phyloP scores from a whole-genome alignment of 2,113 vertebrate species.

The Zapus hudsonius region DNA sequence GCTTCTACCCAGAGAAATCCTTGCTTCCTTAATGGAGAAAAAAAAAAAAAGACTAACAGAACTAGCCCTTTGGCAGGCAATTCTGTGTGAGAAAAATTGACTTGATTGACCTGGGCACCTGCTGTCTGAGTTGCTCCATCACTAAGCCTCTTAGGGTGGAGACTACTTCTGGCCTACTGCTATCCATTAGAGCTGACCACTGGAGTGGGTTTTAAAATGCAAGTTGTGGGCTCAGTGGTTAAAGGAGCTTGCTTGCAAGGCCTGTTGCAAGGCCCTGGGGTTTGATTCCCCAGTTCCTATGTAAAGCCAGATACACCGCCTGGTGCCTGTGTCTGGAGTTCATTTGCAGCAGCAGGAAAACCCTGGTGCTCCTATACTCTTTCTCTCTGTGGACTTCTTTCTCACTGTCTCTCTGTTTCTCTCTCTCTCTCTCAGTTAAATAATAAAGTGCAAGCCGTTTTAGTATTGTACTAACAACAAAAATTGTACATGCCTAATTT shows the following conservation, averaged over 20 bases:
- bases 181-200: not conserved
- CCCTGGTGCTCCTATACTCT: no score
- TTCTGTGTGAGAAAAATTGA: slow-evolving; percentile 25
- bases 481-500: not conserved
- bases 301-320: no score
- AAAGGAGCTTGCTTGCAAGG: no score
- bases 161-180: slow-evolving; percentile 23
- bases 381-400: no score
- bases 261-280: no score
- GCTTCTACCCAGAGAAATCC: slow-evolving; percentile 61
- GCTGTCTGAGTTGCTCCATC: not conserved
- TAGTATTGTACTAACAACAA: not conserved
- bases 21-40: not conserved
- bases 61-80: not conserved
- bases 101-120: slow-evolving; percentile 33
- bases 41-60: not conserved
- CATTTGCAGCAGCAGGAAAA: no score
- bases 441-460: not conserved
- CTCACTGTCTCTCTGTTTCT: no score
- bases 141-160: slow-evolving; percentile 33
- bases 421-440: no score
- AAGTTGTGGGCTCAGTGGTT: no score
- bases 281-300: no score
- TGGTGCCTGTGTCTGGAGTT: no score
- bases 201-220: not conserved